These are phyloP conservation scores for Mellivora capensis DNA, from an alignment of 2,113 vertebrate genomes.

Conservation along the genomic window DNA sequence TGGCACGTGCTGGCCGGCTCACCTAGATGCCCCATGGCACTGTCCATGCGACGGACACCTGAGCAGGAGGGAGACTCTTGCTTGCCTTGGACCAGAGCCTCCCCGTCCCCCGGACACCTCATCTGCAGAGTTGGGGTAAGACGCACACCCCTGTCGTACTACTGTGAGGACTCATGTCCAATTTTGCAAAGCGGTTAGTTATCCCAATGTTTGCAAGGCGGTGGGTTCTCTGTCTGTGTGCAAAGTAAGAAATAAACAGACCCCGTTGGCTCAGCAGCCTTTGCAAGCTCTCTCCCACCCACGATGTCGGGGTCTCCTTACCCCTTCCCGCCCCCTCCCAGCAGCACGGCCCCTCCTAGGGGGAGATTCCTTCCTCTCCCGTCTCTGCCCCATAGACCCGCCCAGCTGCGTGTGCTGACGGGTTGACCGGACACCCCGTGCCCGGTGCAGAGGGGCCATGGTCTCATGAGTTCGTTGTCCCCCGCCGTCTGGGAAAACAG, in stretches of 20 bases:
- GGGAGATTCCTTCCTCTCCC: accelerated
- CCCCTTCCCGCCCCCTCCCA: accelerated
- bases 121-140: accelerated
- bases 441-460: accelerated
- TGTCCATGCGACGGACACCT: accelerated
- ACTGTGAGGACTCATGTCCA: accelerated
- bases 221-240: too few relatives aligned
- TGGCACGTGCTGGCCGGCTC: accelerated
- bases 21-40: accelerated
- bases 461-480: not conserved
- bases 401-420: accelerated
- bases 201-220: accelerated
- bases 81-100: accelerated
- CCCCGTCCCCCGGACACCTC: not conserved
- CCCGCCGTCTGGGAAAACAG: accelerated
- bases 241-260: not conserved
- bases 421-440: not conserved
- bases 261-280: accelerated
- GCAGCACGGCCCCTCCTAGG: accelerated
- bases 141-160: accelerated
- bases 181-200: accelerated
- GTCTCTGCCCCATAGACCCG: accelerated
- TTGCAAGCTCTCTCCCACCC: accelerated
- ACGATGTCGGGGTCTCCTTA: accelerated
- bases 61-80: accelerated